Evolutionary conservation across 2,888 invertebrate species (phyloP), one percentile per base, ranked within the genome.

Genomic region (Mesodorylaimus sp.): DNA sequence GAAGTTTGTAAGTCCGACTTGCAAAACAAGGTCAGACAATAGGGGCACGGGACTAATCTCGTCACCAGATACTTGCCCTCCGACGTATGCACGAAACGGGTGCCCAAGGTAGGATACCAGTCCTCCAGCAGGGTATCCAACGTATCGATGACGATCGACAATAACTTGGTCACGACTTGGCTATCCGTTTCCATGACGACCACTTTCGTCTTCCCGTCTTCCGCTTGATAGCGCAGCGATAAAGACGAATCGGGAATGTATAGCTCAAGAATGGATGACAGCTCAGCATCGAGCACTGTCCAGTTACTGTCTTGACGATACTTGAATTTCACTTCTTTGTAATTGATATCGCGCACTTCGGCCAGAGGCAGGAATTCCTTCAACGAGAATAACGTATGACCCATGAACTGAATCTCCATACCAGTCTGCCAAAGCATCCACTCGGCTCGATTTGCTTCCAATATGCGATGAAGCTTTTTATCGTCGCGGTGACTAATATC

Each of bases 361-460:
- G 60, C 62, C 47, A 58, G 46, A 7, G 64, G 61, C 27, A 65
- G 54, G 43, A 86, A 77, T 69, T 93, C 88, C 60, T 83, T 79
- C 63, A 93, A 75, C 52, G 82, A 75, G 58, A 91, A 76, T 44
- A 93, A 70, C 0, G 80, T 77, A 3, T 84, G 69, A n/a, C 79
- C 79, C 0, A 85, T 81, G 64, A 85, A 83, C 52, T 79, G 78
- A 10, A 95, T 74, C 57, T 85, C 81, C 58, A 91, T 73, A 0
- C 95, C 95, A 0, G 83, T 81, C 66, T 85, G 83, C 91, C 93
- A 93, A 16, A 91, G 76, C 57, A 82, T 77, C 91, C 93, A 93
- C 63, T 86, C 83, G 28, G 62, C 57, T 21, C 19, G 19, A n/a
- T 49, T 49, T 2, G 29, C 25, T 1, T 48, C 43, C 25, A 52